Base-by-base conservation (phyloP, 2,113 vertebrate species). In the Salvelinus namaycush region DNA sequence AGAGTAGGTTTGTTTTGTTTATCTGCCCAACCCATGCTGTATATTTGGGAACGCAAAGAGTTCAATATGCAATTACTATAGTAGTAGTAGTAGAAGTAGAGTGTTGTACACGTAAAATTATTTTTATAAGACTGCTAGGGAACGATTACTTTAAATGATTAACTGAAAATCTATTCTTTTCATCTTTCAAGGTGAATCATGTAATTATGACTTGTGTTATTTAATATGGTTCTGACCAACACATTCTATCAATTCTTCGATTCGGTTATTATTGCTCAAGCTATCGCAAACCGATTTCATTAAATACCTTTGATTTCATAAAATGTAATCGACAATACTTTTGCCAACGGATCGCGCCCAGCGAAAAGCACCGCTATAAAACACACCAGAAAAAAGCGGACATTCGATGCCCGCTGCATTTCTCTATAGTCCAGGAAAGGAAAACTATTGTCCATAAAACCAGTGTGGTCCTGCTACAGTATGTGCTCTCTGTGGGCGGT, bases 281-380 rank as follows among this genome's bases (percentile, higher is more conserved):
- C 49, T 18, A 16, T 54, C 51, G 2, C 18, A 20, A 64, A 64
- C 16, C 0, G 60, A 20, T 20, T 64, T 87, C 75, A 73, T 84
- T 80, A n/a, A 27, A 27, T 14, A 26, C 9, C 64, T 24, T 13
- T 79, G 76, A 82, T 86, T 86, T 86, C 87, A 83, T 84, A 20
- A 27, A 85, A 87, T n/a, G 1, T 3, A 60, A 5, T 60, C 57
- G 75, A 74, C 81, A 83, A 64, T 86, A 22, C 18, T 22, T 81
- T 69, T 90, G 87, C 91, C 91, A 91, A 85, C 29, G 29, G 59
- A 79, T 69, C 78, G 77, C 81, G 86, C 81, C 69, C 76, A 73
- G 82, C 87, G 88, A 92, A 90, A 88, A 81, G 83, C 90, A 51
- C 87, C 89, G 87, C 88, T 85, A 87, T 88, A 89, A 87, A 83